Evolutionary conservation across 1,140 invertebrate genomes (phyloP), one percentile per base, ranked within the genome.

Genomic region (Bicyclus anynana): DNA sequence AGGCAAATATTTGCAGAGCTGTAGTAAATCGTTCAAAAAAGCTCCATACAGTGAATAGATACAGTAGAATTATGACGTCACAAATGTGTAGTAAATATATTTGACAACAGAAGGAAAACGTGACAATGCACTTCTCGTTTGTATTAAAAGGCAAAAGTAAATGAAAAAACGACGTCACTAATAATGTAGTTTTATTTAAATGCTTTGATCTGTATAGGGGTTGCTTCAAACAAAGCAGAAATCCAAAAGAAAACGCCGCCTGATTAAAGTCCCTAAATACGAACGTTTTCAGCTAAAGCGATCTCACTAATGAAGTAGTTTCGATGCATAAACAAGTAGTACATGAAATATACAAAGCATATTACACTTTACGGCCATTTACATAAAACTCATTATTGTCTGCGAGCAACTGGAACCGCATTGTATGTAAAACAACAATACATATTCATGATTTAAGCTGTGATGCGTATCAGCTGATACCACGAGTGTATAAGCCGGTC

Each of bases 251-350:
- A 9, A 35, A 2, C 12, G 12, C 1, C 33, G 33, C 26, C 1
- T 27, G 1, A 4, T 27, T 27, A 10, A 38, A 14, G 37, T 14
- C 10, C 3, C 5, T 38, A 38, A 38, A 38, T 47, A 20, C 21
- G 27, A 26, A 48, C 9, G 33, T 29, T 53, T 21, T 33, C 29
- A 26, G 23, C 37, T 17, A 46, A 17, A 23, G 26, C 52, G 38
- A 20, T 4, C 21, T 17, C 23, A 53, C 52, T 53, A 46, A 53
- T 53, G 40, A 44, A 53, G 40, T 46, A 53, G 42, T 46, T 53
- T n/a, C 21, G 27, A 42, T 42, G 51, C 51, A 44, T 14, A 18
- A 13, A 29, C 18, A 46, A 33, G 26, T 26, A 17, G 42, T 2
- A 20, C 5, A 17, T 48, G 29, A 38, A 46, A 29, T 53, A 21